Evolutionary conservation across 1,140 invertebrate species (phyloP).

Genomic region (Ceratosolen fusciceps): DNA sequence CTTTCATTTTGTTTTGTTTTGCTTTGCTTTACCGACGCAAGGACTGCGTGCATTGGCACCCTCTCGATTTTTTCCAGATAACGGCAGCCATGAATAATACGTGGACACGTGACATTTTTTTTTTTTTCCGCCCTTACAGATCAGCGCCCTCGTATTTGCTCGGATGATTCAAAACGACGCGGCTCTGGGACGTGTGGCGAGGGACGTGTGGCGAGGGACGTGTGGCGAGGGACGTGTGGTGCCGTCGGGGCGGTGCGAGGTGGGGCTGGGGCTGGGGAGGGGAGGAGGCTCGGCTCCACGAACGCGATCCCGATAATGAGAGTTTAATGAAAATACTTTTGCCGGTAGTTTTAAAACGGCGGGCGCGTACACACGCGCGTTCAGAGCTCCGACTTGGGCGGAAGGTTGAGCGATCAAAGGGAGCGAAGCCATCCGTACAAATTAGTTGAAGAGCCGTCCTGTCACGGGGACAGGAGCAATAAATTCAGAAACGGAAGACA

Average conservation of each 20-base stretch:
- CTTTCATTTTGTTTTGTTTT: no score
- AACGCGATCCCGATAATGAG: constrained; percentile 32
- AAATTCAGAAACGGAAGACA: constrained; percentile 38
- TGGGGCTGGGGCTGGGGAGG: no score
- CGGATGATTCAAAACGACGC: constrained; percentile 2
- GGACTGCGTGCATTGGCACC: no score
- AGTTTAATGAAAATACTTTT: constrained; percentile 50
- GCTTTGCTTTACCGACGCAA: no score
- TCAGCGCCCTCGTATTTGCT: neutral
- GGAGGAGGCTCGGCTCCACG: neutral
- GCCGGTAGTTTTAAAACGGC: constrained; percentile 9
- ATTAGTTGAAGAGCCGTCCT: constrained; percentile 39
- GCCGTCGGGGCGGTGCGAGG: no score
- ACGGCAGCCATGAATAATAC: neutral
- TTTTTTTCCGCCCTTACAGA: neutral
- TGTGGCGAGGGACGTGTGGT: no score
- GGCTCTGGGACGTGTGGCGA: no score
- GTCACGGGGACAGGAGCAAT: constrained; percentile 22
- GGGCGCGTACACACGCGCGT: neutral
- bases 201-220: no score
- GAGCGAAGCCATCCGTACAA: constrained; percentile 38
- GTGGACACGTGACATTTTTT: neutral
- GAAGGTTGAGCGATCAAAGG: constrained; percentile 42
- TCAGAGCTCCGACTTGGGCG: neutral
- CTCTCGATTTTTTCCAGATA: neutral